Conservation (phyloP, 2,113 vertebrate species). For the Pseudopipra pipra region DNA sequence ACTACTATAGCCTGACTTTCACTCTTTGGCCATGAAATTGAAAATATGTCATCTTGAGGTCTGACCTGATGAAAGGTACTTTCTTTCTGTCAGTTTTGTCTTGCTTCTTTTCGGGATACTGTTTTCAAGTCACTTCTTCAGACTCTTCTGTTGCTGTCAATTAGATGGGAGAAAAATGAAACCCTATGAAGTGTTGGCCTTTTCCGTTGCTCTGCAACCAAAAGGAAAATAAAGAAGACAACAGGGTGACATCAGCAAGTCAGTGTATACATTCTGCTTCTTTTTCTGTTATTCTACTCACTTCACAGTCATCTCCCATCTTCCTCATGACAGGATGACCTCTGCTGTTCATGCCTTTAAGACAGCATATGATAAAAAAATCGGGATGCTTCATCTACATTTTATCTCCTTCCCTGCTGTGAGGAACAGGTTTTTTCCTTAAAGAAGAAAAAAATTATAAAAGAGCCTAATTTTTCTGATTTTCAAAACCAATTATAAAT, state of each 20-base stretch:
- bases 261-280: accelerated
- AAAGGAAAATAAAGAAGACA: neutral
- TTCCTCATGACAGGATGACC: neutral
- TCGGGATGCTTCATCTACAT: neutral
- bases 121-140: neutral
- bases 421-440: neutral
- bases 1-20: neutral
- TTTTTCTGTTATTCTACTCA: neutral
- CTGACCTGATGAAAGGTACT: neutral
- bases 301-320: neutral
- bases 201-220: neutral
- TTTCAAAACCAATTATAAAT: neutral
- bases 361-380: neutral
- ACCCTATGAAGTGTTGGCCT: neutral
- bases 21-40: neutral
- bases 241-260: neutral
- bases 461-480: neutral
- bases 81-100: neutral
- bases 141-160: neutral
- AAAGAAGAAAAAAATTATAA: neutral
- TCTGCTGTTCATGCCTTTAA: neutral
- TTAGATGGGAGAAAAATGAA: neutral
- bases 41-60: neutral
- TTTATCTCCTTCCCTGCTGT: neutral
- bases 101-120: neutral